Percentiles rank a stretch among this genome's conserved stretches.
phyloP scores from a whole-genome alignment of 2,888 invertebrate species.

The Cremastobaeus sp. region DNA sequence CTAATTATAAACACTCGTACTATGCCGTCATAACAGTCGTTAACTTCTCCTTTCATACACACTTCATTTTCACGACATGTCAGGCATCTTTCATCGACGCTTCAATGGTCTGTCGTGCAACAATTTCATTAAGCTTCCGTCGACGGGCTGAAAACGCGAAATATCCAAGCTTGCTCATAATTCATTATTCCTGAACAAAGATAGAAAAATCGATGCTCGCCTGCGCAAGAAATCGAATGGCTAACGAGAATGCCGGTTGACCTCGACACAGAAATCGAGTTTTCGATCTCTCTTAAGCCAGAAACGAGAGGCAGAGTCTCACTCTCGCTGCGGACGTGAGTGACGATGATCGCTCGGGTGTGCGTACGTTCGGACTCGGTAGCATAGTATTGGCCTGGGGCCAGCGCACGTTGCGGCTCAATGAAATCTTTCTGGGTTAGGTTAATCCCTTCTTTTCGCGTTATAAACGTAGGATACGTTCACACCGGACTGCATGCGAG shows the following conservation, averaged over 20 bases:
- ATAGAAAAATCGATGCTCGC: constrained; percentile 12
- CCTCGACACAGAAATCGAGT: constrained; percentile 60
- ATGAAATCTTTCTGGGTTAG: constrained; percentile 77
- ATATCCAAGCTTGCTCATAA: not conserved
- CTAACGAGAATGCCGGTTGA: constrained; percentile 44
- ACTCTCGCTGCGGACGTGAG: constrained; percentile 54
- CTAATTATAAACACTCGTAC: constrained; percentile 31
- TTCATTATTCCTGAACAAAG: constrained; percentile 8
- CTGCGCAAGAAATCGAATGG: constrained; percentile 23
- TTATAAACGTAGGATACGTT: constrained; percentile 72
- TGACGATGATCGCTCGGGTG: constrained; percentile 66
- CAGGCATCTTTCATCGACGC: constrained; percentile 32
- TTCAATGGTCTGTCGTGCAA: constrained; percentile 27
- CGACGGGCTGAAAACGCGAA: not conserved
- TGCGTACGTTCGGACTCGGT: constrained; percentile 63
- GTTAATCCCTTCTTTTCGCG: constrained; percentile 70
- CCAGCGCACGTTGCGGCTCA: constrained; percentile 75
- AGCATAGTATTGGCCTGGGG: constrained; percentile 73
- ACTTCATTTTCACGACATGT: no score
- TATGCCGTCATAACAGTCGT: constrained; percentile 41
- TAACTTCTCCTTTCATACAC: constrained; percentile 27
- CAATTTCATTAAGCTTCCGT: constrained; percentile 28
- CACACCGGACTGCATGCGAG: constrained; percentile 66
- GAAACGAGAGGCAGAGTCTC: constrained; percentile 44
- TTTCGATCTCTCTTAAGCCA: constrained; percentile 45